Percentiles rank a stretch among this genome's conserved stretches.
Conservation (phyloP, 2,888 invertebrate genomes). For the Elaeidobius kamerunicus region DNA sequence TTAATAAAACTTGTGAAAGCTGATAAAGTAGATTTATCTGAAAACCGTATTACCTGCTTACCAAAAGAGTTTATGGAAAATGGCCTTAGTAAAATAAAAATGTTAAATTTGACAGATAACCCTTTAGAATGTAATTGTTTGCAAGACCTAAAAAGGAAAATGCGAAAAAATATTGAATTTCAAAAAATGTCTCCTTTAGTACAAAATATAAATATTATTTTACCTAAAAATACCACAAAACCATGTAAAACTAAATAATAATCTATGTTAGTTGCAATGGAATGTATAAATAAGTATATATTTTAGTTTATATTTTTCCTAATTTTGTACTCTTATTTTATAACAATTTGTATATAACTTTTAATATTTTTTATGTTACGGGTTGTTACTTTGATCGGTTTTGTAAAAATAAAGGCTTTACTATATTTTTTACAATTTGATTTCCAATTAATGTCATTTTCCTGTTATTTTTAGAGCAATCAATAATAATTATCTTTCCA, state of each 20-base stretch:
- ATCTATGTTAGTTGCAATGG: too few relatives aligned
- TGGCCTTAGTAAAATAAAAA: conserved; percentile 35
- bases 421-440: too few relatives aligned
- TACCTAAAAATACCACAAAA: conserved; percentile 23
- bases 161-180: conserved; percentile 30
- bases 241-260: not conserved
- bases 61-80: conserved; percentile 38
- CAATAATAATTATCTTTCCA: too few relatives aligned
- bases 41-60: conserved; percentile 39
- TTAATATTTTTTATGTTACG: too few relatives aligned
- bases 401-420: too few relatives aligned
- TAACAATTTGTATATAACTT: too few relatives aligned
- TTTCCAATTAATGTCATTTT: too few relatives aligned
- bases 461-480: too few relatives aligned
- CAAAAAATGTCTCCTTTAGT: conserved; percentile 33
- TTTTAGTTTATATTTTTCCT: too few relatives aligned
- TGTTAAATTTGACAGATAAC: conserved; percentile 35
- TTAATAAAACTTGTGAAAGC: conserved; percentile 33
- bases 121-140: conserved; percentile 38
- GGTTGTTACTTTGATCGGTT: too few relatives aligned
- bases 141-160: conserved; percentile 31
- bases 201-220: conserved; percentile 31
- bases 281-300: conserved; percentile 1
- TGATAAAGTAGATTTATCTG: conserved; percentile 36
- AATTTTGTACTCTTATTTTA: too few relatives aligned